Evolutionary conservation across 2,888 invertebrate species (phyloP).

Genomic region (Nomada ferruginata): DNA sequence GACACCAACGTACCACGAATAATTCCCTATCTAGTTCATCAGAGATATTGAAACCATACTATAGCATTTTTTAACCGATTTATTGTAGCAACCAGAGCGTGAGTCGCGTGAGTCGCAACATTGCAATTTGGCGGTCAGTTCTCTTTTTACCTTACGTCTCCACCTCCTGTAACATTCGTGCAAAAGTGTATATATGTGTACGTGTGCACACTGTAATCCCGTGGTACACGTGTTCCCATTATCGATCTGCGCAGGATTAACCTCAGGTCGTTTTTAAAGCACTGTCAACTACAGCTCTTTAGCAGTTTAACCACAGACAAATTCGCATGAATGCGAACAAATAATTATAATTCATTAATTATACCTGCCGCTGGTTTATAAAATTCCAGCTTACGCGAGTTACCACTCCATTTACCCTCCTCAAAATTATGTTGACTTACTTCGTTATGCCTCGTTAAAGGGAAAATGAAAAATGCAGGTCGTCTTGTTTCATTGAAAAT

Average conservation of each 20-base stretch:
- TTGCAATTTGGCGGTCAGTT: not conserved
- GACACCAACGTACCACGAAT: no score
- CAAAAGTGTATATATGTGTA: not conserved
- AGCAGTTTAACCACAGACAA: conserved; percentile 13
- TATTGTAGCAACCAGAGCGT: not conserved
- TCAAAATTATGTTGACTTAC: not conserved
- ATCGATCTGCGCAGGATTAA: conserved; percentile 64
- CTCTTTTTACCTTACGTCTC: not conserved
- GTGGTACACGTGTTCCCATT: conserved; percentile 53
- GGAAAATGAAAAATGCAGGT: not conserved
- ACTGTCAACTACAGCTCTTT: conserved; percentile 54
- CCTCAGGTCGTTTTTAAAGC: conserved; percentile 58
- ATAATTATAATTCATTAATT: conserved; percentile 10
- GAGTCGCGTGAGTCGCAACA: not conserved
- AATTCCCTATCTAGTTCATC: no score
- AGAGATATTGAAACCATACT: no score
- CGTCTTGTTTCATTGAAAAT: not conserved
- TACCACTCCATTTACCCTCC: not conserved
- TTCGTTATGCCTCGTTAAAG: not conserved
- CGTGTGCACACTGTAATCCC: conserved; percentile 26
- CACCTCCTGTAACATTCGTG: not conserved
- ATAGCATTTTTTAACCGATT: no score
- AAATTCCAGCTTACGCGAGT: not conserved
- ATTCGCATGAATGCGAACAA: not conserved
- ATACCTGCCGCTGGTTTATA: not conserved